Percentiles rank a stretch among this genome's conserved stretches.
Conservation (phyloP, 2,113 vertebrate species). For the Leptodactylus fuscus region DNA sequence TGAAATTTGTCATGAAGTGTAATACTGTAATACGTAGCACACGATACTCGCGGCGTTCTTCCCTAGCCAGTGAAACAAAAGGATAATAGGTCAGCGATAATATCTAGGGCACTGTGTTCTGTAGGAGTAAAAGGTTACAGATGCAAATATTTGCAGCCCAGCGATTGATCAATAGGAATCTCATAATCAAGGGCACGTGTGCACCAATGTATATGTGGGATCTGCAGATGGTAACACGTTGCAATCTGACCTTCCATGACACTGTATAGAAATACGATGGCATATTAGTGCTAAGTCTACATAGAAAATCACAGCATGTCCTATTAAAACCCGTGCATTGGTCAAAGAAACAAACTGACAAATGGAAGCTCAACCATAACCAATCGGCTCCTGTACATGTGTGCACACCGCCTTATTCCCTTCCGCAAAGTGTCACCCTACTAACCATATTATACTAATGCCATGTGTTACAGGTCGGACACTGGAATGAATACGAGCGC, state of each 20-base stretch:
- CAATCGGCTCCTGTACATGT: too few species aligned
- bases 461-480: constrained; percentile 88
- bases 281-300: too few species aligned
- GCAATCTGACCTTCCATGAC: too few species aligned
- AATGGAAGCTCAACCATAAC: too few species aligned
- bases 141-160: not conserved
- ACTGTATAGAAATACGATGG: not conserved
- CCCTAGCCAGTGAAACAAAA: not conserved
- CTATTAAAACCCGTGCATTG: too few species aligned
- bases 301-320: too few species aligned
- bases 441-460: not conserved
- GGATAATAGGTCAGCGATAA: not conserved
- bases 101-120: not conserved
- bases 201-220: too few species aligned
- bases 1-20: not conserved
- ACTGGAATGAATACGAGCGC: constrained; percentile 97
- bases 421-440: not conserved
- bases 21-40: too few species aligned
- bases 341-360: too few species aligned
- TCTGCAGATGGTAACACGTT: too few species aligned
- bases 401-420: too few species aligned
- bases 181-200: not conserved
- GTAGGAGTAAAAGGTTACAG: not conserved
- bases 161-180: not conserved
- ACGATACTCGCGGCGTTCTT: too few species aligned